phyloP scores from a whole-genome alignment of 2,797 vertebrate genomes.

The Hephaestus fuliginosus region DNA sequence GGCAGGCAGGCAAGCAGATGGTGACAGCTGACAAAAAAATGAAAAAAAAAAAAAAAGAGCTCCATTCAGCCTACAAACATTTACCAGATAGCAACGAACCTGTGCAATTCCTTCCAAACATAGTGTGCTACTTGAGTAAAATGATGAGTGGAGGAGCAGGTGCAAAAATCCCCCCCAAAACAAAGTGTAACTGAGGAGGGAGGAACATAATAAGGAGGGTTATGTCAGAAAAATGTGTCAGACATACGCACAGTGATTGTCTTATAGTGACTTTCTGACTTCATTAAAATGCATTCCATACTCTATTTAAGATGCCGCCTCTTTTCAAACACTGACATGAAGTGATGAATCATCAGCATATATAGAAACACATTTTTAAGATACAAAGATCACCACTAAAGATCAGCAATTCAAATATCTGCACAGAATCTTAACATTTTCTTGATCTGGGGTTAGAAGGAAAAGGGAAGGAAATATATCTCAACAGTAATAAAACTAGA shows the following conservation, averaged over 20 bases:
- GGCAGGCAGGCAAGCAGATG: background rate
- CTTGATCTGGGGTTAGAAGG: background rate
- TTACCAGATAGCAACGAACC: conserved; percentile 7
- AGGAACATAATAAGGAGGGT: too few relatives aligned
- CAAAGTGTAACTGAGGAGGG: background rate
- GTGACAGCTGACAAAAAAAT: conserved; percentile 18
- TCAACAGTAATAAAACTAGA: background rate
- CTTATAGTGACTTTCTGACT: background rate
- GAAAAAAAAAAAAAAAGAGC: background rate
- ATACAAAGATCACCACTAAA: background rate
- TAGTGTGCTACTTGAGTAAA: background rate
- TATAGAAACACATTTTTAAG: background rate
- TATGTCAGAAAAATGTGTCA: background rate
- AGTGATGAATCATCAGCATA: background rate
- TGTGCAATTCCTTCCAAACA: conserved; percentile 6
- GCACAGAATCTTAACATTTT: background rate
- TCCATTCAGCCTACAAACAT: background rate
- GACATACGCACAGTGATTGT: background rate
- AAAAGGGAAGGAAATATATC: background rate
- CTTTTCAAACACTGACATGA: background rate
- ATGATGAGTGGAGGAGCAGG: background rate
- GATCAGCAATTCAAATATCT: background rate
- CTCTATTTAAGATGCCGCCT: background rate
- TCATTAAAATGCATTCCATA: background rate
- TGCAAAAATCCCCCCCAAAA: background rate